Percentiles rank a stretch among this genome's conserved stretches.
Conservation (phyloP, 2,888 invertebrate species). For the Dusona sp. region DNA sequence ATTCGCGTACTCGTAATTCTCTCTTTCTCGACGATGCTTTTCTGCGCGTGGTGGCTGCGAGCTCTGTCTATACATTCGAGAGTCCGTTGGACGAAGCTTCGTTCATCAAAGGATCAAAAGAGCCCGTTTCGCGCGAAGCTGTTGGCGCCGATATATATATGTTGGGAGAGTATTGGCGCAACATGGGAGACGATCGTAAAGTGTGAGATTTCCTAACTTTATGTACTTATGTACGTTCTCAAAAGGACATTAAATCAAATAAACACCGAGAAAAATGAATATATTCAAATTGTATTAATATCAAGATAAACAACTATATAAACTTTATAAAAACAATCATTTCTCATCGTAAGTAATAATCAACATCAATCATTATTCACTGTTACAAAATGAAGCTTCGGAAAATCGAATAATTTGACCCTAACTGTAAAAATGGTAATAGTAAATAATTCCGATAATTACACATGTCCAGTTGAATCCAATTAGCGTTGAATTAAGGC, state of each 20-base stretch:
- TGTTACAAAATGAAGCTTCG: not conserved
- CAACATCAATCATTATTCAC: not conserved
- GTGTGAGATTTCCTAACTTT: conserved; percentile 15
- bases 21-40: conserved; percentile 38
- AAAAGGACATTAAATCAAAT: conserved; percentile 1
- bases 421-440: not conserved
- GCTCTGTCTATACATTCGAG: conserved; percentile 17
- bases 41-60: conserved; percentile 25
- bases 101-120: conserved; percentile 69
- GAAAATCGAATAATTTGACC: not conserved
- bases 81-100: conserved; percentile 36
- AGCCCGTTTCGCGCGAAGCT: conserved; percentile 57
- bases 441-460: not conserved
- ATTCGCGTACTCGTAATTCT: conserved; percentile 64
- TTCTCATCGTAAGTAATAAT: not conserved
- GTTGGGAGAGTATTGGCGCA: conserved; percentile 25
- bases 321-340: not conserved
- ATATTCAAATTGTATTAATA: not conserved
- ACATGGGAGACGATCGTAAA: conserved; percentile 51
- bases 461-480: not conserved
- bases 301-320: not conserved
- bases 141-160: conserved; percentile 60
- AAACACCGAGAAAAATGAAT: conserved; percentile 7
- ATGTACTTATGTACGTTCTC: not conserved
- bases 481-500: not conserved